Percentiles rank a stretch among this genome's conserved stretches.
Evolutionary conservation across 2,888 invertebrate genomes (phyloP).

Genomic region (Drosophila koepferae): DNA sequence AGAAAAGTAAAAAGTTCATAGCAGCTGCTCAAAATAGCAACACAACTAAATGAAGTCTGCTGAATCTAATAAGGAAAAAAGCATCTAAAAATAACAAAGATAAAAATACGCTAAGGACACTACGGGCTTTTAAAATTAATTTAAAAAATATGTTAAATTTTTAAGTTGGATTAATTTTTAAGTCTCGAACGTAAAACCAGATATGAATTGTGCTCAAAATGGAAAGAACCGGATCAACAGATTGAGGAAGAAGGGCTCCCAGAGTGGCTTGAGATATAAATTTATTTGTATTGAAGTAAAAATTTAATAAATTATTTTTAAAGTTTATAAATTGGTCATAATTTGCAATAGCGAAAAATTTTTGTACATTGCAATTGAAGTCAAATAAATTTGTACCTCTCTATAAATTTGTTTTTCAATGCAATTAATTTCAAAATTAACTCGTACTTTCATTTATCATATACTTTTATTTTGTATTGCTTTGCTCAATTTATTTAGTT

Average conservation of each 20-base stretch:
- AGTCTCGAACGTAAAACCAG: neutral
- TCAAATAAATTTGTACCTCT: no score
- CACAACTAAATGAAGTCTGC: neutral
- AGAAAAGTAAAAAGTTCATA: neutral
- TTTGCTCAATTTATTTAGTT: no score
- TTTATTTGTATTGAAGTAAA: neutral
- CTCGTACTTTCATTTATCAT: no score
- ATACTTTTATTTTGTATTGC: no score
- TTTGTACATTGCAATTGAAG: no score
- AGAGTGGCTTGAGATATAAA: neutral
- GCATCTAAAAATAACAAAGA: neutral
- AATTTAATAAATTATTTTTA: neutral
- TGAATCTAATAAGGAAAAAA: neutral
- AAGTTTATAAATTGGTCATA: neutral
- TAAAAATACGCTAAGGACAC: neutral
- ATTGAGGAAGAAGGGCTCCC: neutral
- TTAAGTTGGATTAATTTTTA: neutral
- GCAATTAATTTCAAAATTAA: no score
- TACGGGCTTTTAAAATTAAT: constrained; percentile 5
- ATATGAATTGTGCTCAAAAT: neutral
- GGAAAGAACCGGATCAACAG: neutral
- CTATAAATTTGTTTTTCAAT: no score
- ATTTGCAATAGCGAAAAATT: no score
- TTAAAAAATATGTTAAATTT: neutral
- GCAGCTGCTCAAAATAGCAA: neutral